phyloP scores from a whole-genome alignment of 2,888 invertebrate genomes.

The Microdon myrmicae region DNA sequence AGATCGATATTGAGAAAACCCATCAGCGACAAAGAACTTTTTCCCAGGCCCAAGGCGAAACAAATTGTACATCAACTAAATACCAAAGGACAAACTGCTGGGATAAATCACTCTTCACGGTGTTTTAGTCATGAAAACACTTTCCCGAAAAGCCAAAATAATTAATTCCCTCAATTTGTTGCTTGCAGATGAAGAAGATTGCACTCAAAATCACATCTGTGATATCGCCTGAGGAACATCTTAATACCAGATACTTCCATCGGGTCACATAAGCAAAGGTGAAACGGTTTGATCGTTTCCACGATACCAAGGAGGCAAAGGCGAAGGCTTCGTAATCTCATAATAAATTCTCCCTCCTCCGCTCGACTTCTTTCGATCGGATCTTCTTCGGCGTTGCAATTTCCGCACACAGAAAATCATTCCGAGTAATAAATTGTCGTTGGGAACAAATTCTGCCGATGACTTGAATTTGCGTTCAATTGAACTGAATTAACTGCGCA shows the following conservation, averaged over 20 bases:
- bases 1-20: background rate
- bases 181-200: conserved; percentile 4
- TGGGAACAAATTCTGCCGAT: conserved; percentile 12
- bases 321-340: conserved; percentile 15
- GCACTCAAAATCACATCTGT: conserved; percentile 8
- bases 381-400: no score
- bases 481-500: conserved; percentile 38
- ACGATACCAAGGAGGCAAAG: conserved; percentile 9
- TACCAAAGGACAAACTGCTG: no score
- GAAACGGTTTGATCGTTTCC: no score
- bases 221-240: no score
- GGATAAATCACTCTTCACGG: no score
- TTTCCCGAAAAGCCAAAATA: no score
- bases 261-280: conserved; percentile 13
- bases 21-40: no score
- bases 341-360: conserved; percentile 26
- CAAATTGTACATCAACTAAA: no score
- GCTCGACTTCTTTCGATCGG: no score
- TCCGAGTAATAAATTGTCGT: conserved; percentile 38
- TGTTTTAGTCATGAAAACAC: no score
- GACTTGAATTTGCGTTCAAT: conserved; percentile 30
- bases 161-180: conserved; percentile 20
- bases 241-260: no score
- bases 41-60: no score
- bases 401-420: conserved; percentile 1